Evolutionary conservation across 2,113 vertebrate genomes (phyloP), one percentile per base, ranked within the genome.

Genomic region (Mirza zaza): DNA sequence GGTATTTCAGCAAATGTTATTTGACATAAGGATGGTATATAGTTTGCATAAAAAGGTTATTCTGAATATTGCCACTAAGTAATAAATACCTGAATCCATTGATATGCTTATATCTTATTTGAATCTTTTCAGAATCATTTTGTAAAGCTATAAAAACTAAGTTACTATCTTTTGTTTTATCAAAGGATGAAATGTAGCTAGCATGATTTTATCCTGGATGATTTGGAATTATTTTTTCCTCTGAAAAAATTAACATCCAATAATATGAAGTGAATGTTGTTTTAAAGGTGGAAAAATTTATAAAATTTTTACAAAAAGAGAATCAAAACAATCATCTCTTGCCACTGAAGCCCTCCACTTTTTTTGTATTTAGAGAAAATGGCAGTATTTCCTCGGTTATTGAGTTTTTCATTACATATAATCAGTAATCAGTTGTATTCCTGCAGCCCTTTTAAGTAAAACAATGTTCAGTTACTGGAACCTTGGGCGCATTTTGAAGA

Each of bases 341-440:
- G 45, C n/a, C 4, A 48, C 0, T 6, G 21, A 18, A 14, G 1
- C 4, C 3, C 15, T 7, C 6, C 1, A 3, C 3, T 32, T 81
- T 76, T 27, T 65, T 59, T 50, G 2, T 27, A 71, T 52, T 80
- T 88, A 13, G 42, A 45, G 5, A 48, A 45, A 87, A 59, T 61
- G 25, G 5, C 8, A 80, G 5, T 50, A 68, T 65, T 67, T 89
- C 32, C 4, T 73, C 42, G 71, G 20, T 55, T 79, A 17, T 13
- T 48, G 59, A 87, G 15, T 29, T 59, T 89, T 94, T 75, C 6
- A 45, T 76, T 48, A 76, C 55, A 57, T 83, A 32, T 27, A 39
- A 42, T 42, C 23, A 75, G 17, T 68, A 42, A 45, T 65, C 18
- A 32, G 14, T 15, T 89, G 27, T 27, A 48, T 70, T 61, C 15